phyloP scores from a whole-genome alignment of 37 sponge, comb jelly and placozoan genomes.

The Spongia lamella region DNA sequence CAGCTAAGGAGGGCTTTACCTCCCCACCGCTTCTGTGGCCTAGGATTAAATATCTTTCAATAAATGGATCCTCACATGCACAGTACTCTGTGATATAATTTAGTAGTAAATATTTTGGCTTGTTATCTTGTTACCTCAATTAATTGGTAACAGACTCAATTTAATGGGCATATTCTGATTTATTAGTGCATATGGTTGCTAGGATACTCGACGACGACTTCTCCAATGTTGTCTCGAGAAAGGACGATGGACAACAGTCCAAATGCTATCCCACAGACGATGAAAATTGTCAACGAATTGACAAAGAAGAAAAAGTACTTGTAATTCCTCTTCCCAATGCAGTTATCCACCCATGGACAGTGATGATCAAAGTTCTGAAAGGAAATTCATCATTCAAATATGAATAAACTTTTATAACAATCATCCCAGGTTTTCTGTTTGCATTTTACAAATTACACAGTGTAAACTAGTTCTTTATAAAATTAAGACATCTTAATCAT shows the following conservation, averaged over 20 bases:
- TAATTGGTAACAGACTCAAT: no score
- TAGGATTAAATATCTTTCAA: no score
- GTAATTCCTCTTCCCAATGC: conserved; percentile 95
- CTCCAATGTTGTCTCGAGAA: conserved; percentile 5
- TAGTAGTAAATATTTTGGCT: no score
- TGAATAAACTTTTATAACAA: neutral
- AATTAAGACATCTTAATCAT: neutral
- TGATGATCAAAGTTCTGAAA: conserved; percentile 96
- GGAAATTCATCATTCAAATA: neutral
- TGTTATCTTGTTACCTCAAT: no score
- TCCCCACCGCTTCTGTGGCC: no score
- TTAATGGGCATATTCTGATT: neutral
- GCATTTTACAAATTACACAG: no score
- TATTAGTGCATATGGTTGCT: neutral
- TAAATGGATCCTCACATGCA: no score
- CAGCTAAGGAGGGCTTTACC: no score
- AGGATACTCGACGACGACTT: conserved; percentile 80
- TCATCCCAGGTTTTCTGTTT: no score
- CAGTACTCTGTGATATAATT: no score
- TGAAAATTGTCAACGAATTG: conserved; percentile 73
- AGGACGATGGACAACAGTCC: conserved; percentile 62
- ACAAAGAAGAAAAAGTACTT: conserved; percentile 96
- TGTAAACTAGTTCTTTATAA: neutral
- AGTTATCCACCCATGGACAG: conserved; percentile 99
- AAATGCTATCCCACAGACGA: conserved; percentile 72